phyloP scores from a whole-genome alignment of 2,888 invertebrate species.

The Limenitis camilla region DNA sequence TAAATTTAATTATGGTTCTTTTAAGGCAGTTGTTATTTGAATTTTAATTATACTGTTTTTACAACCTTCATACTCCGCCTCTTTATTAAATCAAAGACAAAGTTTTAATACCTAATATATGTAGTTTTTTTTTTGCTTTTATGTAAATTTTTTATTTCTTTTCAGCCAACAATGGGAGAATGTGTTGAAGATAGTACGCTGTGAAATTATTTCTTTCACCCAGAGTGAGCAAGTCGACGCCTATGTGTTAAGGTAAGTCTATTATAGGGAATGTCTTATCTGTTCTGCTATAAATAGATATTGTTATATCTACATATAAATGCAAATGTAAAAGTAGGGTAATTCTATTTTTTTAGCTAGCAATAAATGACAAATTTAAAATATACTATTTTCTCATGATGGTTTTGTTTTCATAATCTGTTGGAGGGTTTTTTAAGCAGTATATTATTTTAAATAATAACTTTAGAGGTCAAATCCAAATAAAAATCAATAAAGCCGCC shows the following conservation, averaged over 20 bases:
- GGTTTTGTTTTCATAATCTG: not conserved
- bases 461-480: not conserved
- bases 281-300: too few species aligned
- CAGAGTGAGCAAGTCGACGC: slow-evolving; percentile 94
- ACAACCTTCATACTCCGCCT: too few species aligned
- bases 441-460: not conserved
- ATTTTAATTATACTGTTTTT: too few species aligned
- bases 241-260: slow-evolving; percentile 94
- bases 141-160: slow-evolving; percentile 29
- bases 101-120: not conserved
- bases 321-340: too few species aligned
- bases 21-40: too few species aligned
- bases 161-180: slow-evolving; percentile 90
- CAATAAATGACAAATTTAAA: too few species aligned
- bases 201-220: slow-evolving; percentile 95
- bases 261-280: too few species aligned
- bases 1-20: too few species aligned
- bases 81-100: too few species aligned
- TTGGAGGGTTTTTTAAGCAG: not conserved
- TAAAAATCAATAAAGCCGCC: slow-evolving; percentile 1
- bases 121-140: not conserved
- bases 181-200: slow-evolving; percentile 91
- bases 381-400: too few species aligned
- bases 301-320: too few species aligned
- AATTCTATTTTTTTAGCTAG: too few species aligned